phyloP scores from a whole-genome alignment of 2,113 vertebrate genomes.

The Montifringilla adamsi region DNA sequence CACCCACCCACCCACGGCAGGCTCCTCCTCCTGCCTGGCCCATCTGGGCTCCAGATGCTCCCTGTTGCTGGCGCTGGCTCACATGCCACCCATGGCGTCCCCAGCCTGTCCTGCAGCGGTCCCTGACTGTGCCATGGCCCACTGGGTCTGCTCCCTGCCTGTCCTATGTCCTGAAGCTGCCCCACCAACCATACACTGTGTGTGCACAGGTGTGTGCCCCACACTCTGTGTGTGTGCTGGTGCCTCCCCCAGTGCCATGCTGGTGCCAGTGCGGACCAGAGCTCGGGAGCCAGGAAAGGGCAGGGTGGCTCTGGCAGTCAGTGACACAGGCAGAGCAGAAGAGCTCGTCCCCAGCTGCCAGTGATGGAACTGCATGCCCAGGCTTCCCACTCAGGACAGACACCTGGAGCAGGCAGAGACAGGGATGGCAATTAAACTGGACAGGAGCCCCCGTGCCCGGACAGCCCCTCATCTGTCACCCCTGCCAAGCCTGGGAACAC shows the following conservation, averaged over 20 bases:
- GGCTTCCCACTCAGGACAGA: neutral
- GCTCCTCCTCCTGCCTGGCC: neutral
- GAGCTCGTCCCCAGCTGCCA: neutral
- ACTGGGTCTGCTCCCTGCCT: neutral
- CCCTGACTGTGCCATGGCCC: neutral
- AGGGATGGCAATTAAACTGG: neutral
- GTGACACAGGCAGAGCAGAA: neutral
- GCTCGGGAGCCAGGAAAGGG: neutral
- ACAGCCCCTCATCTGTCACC: neutral
- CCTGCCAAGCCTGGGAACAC: neutral
- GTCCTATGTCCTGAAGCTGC: neutral
- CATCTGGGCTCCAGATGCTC: conserved; percentile 53
- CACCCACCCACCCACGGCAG: neutral
- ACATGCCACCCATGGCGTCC: neutral
- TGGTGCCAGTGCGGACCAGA: neutral
- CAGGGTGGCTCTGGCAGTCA: neutral
- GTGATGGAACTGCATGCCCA: fast-evolving
- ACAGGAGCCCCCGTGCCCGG: neutral
- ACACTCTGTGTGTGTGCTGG: neutral
- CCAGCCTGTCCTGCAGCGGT: fast-evolving
- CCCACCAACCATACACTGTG: fast-evolving
- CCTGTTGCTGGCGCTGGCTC: neutral
- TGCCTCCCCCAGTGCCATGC: fast-evolving
- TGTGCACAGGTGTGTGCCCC: neutral
- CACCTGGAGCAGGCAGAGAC: neutral